phyloP scores from a whole-genome alignment of 1,140 invertebrate genomes.

The Philopotamus ludificatus region DNA sequence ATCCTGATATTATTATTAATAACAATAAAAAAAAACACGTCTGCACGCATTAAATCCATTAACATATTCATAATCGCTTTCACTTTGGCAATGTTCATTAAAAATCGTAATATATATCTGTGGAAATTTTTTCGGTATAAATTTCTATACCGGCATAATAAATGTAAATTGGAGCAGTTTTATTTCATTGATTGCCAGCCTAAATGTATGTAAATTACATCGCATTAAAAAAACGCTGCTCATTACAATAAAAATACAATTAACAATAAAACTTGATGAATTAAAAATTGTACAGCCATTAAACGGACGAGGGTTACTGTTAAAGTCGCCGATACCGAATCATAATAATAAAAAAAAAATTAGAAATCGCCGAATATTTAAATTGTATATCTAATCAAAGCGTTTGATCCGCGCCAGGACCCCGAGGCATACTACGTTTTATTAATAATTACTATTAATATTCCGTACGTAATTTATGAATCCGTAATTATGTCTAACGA shows the following conservation, averaged over 20 bases:
- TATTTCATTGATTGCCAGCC: constrained; percentile 11
- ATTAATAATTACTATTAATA: constrained; percentile 28
- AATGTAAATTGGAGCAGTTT: constrained; percentile 2
- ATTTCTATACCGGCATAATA: not conserved
- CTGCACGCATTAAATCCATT: no score
- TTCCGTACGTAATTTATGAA: constrained; percentile 32
- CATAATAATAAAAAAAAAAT: constrained; percentile 4
- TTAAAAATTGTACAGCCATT: constrained; percentile 21
- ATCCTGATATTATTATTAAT: no score
- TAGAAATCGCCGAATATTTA: constrained; percentile 13
- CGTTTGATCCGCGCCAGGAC: constrained; percentile 16
- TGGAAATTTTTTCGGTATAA: not conserved
- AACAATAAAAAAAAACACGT: no score
- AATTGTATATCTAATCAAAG: constrained; percentile 28
- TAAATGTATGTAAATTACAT: constrained; percentile 27
- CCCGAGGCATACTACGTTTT: constrained; percentile 22
- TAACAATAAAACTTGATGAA: constrained; percentile 28
- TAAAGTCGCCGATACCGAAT: not conserved
- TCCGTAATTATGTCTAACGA: constrained; percentile 36
- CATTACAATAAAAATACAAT: constrained; percentile 31
- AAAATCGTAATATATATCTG: not conserved
- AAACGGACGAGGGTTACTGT: constrained; percentile 3
- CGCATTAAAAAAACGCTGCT: constrained; percentile 11
- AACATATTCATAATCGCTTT: no score
- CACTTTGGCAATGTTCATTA: not conserved